phyloP scores from a whole-genome alignment of 2,113 vertebrate species.

The Nesoenas mayeri region DNA sequence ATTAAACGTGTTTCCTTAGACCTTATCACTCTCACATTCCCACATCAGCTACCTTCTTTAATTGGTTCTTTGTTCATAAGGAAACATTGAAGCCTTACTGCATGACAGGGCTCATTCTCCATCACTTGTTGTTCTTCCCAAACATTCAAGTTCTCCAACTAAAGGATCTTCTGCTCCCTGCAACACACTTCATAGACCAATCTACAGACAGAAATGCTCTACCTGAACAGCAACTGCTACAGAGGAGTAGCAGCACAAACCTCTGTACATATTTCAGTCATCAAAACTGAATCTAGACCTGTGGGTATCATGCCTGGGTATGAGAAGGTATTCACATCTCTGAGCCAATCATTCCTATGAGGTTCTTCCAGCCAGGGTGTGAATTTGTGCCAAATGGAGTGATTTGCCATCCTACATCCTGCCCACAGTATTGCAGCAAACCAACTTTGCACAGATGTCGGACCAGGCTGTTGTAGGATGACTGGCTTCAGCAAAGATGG shows the following conservation, averaged over 20 bases:
- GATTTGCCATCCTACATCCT: background rate
- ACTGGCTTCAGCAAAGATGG: background rate
- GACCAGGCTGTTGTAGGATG: background rate
- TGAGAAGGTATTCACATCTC: background rate
- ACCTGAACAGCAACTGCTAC: background rate
- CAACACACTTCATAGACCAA: fast-evolving
- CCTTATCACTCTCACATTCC: background rate
- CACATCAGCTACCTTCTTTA: background rate
- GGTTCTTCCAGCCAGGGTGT: background rate
- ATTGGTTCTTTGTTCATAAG: background rate
- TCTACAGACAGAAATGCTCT: background rate
- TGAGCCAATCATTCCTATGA: background rate
- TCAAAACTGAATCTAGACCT: background rate
- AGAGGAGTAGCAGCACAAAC: background rate
- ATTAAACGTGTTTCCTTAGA: background rate
- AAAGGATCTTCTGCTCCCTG: background rate
- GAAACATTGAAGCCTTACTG: background rate
- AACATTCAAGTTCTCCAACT: background rate
- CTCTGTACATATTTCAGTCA: background rate
- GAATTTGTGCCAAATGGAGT: background rate
- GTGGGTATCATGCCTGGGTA: background rate
- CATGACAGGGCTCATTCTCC: background rate
- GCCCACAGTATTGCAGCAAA: background rate
- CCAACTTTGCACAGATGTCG: background rate
- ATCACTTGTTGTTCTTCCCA: background rate